These are phyloP conservation scores for Montifringilla adamsi DNA, from an alignment of 2,113 vertebrate genomes.

Conservation along the genomic window DNA sequence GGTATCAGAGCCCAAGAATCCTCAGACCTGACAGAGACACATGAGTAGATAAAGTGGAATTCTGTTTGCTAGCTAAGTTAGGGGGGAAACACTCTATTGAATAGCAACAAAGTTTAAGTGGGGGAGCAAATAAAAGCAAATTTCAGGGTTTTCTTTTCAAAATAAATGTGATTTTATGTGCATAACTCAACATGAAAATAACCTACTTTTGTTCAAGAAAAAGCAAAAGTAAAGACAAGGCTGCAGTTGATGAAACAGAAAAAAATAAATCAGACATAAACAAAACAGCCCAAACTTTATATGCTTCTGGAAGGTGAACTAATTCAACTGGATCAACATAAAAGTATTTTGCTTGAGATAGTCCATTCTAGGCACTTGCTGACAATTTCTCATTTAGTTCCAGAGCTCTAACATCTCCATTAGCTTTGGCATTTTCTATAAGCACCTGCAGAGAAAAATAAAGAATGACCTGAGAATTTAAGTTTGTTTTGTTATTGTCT, in stretches of 20 bases:
- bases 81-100: not conserved
- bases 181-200: not conserved
- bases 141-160: not conserved
- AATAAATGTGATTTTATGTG: not conserved
- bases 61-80: not conserved
- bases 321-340: not conserved
- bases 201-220: not conserved
- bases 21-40: not conserved
- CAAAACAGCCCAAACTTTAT: not conserved
- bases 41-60: not conserved
- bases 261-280: not conserved
- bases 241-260: not conserved
- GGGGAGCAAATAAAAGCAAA: not conserved
- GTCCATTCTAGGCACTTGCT: conserved; percentile 58
- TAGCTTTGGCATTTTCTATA: conserved; percentile 81
- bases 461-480: not conserved
- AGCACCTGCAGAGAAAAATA: conserved; percentile 77
- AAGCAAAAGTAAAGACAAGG: not conserved
- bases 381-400: conserved; percentile 81
- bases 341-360: not conserved
- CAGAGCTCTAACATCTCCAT: conserved; percentile 79
- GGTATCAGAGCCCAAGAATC: not conserved
- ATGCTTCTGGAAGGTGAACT: not conserved
- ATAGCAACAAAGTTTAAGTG: fast-evolving
- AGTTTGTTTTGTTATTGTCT: not conserved